phyloP scores from a whole-genome alignment of 2,888 invertebrate genomes.

The Dicyrtomina minuta region DNA sequence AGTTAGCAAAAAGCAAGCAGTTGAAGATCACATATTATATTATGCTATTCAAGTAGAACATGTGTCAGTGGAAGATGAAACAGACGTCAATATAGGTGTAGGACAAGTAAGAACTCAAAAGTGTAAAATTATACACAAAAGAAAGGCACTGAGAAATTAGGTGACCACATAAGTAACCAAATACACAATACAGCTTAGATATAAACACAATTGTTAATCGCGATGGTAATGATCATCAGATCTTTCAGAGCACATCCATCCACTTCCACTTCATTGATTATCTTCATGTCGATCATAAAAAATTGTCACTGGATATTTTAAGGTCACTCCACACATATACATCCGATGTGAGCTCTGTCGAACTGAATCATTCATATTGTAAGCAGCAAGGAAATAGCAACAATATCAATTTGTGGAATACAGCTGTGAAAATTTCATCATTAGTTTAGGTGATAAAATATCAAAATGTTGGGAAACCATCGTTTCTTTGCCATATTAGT shows the following conservation, averaged over 20 bases:
- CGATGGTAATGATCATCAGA: neutral
- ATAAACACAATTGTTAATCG: too few species aligned
- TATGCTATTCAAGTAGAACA: too few species aligned
- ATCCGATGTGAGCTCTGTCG: conserved; percentile 6
- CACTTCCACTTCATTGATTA: conserved; percentile 22
- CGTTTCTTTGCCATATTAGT: conserved; percentile 17
- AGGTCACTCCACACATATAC: conserved; percentile 32
- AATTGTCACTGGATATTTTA: conserved; percentile 25
- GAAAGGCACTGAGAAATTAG: too few species aligned
- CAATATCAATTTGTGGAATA: neutral
- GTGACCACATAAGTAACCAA: too few species aligned
- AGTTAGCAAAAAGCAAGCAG: too few species aligned
- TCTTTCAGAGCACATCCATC: conserved; percentile 27
- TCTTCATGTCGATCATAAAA: conserved; percentile 23
- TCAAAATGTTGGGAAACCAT: conserved; percentile 24
- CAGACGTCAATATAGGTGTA: too few species aligned
- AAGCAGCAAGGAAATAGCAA: neutral
- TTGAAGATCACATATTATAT: too few species aligned
- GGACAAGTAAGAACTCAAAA: too few species aligned
- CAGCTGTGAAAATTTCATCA: neutral
- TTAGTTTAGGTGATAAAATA: neutral
- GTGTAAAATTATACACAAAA: too few species aligned
- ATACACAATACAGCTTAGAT: too few species aligned
- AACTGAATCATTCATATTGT: conserved; percentile 17
- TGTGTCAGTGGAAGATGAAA: too few species aligned